These are phyloP conservation scores for Dolichallabes microphthalmus DNA, from an alignment of 2,113 vertebrate genomes.

Conservation along the genomic window DNA sequence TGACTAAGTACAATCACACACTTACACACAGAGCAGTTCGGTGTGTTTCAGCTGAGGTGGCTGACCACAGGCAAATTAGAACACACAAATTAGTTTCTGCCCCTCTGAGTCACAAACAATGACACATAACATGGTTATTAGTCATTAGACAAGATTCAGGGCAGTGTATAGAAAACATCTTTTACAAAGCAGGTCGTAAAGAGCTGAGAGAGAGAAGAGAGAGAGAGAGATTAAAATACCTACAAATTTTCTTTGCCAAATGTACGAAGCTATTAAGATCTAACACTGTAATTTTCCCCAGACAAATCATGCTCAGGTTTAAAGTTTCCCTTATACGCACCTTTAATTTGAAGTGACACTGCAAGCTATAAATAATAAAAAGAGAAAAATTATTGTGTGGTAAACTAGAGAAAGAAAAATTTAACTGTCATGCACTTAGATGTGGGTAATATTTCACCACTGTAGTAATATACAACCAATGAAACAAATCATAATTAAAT, in stretches of 20 bases:
- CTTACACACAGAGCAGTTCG: constrained; percentile 51
- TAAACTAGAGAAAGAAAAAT: neutral
- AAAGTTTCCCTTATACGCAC: neutral
- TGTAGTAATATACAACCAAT: neutral
- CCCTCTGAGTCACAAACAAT: constrained; percentile 55
- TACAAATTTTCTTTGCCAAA: neutral
- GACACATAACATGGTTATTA: constrained; percentile 36
- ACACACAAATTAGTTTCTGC: constrained; percentile 62
- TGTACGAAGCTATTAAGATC: constrained; percentile 7
- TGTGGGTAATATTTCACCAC: neutral
- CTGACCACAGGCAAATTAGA: neutral
- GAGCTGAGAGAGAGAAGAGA: constrained; percentile 7
- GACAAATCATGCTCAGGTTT: neutral
- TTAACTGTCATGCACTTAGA: neutral
- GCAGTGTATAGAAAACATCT: constrained; percentile 63
- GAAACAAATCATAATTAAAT: neutral
- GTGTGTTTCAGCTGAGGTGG: constrained; percentile 61
- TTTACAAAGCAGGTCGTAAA: constrained; percentile 74
- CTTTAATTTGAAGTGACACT: neutral
- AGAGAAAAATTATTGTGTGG: neutral
- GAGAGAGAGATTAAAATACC: constrained; percentile 34
- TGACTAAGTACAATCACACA: constrained; percentile 60
- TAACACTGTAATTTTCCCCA: constrained; percentile 12
- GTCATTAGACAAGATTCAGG: constrained; percentile 68
- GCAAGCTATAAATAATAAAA: neutral